Conservation (phyloP, 2,888 invertebrate species). For the Cepaea hortensis region DNA sequence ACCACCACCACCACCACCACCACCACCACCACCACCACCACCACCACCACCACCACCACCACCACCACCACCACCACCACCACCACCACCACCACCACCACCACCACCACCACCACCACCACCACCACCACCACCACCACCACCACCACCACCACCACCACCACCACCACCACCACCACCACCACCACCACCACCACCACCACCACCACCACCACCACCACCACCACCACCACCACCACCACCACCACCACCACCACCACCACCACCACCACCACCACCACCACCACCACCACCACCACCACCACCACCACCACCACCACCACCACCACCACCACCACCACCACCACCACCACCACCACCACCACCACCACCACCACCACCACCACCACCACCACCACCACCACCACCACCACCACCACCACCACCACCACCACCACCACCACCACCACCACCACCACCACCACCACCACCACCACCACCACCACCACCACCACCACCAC, state of each 20-base stretch:
- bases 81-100: neutral
- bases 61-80: neutral
- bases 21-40: neutral
- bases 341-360: neutral
- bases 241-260: neutral
- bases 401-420: neutral
- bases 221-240: neutral
- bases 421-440: neutral
- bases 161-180: neutral
- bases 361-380: neutral
- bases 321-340: neutral
- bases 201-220: neutral
- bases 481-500: slow-evolving; percentile 5
- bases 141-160: neutral
- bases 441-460: neutral
- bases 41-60: slow-evolving; percentile 9
- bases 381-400: neutral
- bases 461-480: neutral
- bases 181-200: neutral
- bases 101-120: slow-evolving; percentile 1
- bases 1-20: neutral
- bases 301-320: neutral
- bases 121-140: neutral
- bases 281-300: neutral
- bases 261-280: neutral